Conservation (phyloP, 2,888 invertebrate species). For the Rhabditoides inermis region DNA sequence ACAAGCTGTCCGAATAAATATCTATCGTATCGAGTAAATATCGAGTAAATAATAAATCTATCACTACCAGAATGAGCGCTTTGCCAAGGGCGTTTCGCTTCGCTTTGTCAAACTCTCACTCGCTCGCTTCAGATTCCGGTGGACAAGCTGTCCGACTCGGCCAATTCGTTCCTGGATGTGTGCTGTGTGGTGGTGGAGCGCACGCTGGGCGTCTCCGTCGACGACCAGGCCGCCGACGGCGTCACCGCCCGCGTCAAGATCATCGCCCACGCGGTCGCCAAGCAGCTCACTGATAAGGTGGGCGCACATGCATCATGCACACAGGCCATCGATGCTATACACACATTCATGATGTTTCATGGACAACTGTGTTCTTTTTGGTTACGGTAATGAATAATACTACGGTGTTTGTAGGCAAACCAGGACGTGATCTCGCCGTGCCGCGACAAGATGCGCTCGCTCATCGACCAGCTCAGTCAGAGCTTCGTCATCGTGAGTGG, state of each 20-base stretch:
- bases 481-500: conserved; percentile 18
- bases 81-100: too few species aligned
- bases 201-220: conserved; percentile 14
- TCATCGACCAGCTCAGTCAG: conserved; percentile 23
- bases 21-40: too few species aligned
- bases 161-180: conserved; percentile 23
- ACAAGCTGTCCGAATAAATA: too few species aligned
- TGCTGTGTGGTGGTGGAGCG: conserved; percentile 17
- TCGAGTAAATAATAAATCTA: too few species aligned
- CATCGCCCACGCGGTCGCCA: conserved; percentile 18
- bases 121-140: conserved; percentile 13
- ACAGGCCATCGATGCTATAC: too few species aligned
- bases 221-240: conserved; percentile 6
- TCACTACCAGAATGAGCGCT: too few species aligned
- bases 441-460: conserved; percentile 14
- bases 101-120: background rate
- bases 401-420: conserved; percentile 24
- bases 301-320: too few species aligned
- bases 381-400: too few species aligned
- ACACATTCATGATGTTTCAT: too few species aligned
- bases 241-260: conserved; percentile 17
- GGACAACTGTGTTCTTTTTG: too few species aligned
- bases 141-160: conserved; percentile 18
- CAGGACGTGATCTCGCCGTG: conserved; percentile 25
- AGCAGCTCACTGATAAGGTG: conserved; percentile 17